These are phyloP conservation scores for Tetrao urogallus DNA, from an alignment of 2,113 vertebrate genomes.

Conservation along the genomic window DNA sequence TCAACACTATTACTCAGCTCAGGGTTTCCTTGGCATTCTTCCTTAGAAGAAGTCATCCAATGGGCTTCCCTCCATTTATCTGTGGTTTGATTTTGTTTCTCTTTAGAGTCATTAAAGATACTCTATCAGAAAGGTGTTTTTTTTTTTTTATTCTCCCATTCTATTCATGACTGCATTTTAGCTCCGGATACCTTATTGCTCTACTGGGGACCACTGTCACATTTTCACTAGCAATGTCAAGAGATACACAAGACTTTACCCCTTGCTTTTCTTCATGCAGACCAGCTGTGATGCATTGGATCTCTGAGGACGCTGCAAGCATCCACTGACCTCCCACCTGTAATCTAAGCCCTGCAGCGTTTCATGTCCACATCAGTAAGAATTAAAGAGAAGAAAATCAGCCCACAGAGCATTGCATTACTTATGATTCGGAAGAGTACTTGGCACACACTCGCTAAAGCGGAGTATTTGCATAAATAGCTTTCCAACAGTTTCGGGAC, in stretches of 20 bases:
- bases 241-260: neutral
- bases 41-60: neutral
- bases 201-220: neutral
- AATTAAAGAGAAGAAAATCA: neutral
- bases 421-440: neutral
- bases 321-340: neutral
- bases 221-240: neutral
- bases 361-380: neutral
- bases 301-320: neutral
- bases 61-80: neutral
- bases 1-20: neutral
- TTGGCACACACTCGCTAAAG: fast-evolving
- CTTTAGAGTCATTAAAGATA: neutral
- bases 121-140: neutral
- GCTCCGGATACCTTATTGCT: too few species aligned
- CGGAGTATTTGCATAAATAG: neutral
- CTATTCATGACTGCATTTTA: neutral
- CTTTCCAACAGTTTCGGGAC: neutral
- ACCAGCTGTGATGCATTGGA: neutral
- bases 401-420: too few species aligned
- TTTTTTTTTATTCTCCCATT: neutral
- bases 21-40: neutral
- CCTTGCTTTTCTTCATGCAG: neutral
- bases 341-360: neutral
- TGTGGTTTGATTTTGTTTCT: neutral